A percentile compares a stretch with the other conserved stretches of the same genome.
These are phyloP conservation scores for Leucopsar rothschildi DNA, from an alignment of 2,113 vertebrate genomes.

Conservation along the genomic window DNA sequence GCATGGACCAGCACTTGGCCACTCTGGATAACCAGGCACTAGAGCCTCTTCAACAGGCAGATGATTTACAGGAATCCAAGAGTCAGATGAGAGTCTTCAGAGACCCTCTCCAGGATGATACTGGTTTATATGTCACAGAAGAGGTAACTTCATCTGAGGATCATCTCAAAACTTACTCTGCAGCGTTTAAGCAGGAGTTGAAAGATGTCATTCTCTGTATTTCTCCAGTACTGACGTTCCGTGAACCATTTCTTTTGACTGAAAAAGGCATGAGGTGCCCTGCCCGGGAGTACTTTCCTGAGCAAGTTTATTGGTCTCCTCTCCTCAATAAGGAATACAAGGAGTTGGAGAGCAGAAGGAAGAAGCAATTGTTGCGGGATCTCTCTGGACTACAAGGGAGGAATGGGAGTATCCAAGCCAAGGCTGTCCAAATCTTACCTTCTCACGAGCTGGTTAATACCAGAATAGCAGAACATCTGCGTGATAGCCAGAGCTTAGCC, in stretches of 20 bases:
- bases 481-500: conserved; percentile 81
- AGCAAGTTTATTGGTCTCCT: conserved; percentile 93
- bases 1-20: conserved; percentile 67
- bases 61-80: conserved; percentile 72
- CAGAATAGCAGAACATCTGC: conserved; percentile 85
- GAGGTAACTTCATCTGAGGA: conserved; percentile 90
- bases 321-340: conserved; percentile 92
- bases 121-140: conserved; percentile 86
- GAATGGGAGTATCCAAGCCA: conserved; percentile 78
- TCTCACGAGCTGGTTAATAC: conserved; percentile 86
- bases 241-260: conserved; percentile 89
- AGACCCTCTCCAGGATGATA: conserved; percentile 96
- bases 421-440: conserved; percentile 80
- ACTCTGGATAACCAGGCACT: conserved; percentile 30
- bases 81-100: conserved; percentile 82
- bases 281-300: conserved; percentile 93
- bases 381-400: conserved; percentile 74
- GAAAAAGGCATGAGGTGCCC: conserved; percentile 88
- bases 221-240: conserved; percentile 91
- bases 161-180: conserved; percentile 85
- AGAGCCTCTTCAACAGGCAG: conserved; percentile 29
- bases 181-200: conserved; percentile 90
- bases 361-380: conserved; percentile 90
- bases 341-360: conserved; percentile 87
- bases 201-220: conserved; percentile 95